These are phyloP conservation scores for Trididemnum clinides DNA, from an alignment of 23 tunicate genomes.

Conservation along the genomic window DNA sequence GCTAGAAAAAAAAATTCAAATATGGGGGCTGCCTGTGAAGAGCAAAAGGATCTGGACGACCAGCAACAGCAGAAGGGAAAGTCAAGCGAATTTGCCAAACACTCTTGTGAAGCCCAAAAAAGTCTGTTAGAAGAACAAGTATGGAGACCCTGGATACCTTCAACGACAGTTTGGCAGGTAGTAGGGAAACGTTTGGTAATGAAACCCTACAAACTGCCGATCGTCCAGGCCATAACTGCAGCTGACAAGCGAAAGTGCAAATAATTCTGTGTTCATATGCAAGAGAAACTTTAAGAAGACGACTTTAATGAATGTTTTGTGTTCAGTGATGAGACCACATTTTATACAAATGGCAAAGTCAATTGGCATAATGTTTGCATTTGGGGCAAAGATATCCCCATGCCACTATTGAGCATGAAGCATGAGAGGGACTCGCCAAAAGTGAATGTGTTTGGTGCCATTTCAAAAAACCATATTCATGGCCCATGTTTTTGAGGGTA, in stretches of 20 bases:
- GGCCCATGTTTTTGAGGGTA: constrained; percentile 16
- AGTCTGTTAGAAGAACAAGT: constrained; percentile 30
- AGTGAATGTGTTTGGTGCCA: constrained; percentile 44
- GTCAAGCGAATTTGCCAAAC: constrained; percentile 21
- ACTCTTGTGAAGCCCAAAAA: constrained; percentile 5
- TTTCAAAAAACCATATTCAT: constrained; percentile 32
- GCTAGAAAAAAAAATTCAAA: neutral
- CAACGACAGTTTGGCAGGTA: constrained; percentile 5
- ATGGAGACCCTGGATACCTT: constrained; percentile 7
- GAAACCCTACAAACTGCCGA: constrained; percentile 23
- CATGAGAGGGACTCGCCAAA: constrained; percentile 26
- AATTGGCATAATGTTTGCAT: constrained; percentile 22
- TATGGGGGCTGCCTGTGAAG: constrained; percentile 17
- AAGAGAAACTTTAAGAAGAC: constrained; percentile 28
- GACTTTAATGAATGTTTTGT: constrained; percentile 9
- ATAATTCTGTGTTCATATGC: constrained; percentile 16
- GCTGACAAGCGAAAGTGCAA: constrained; percentile 20
- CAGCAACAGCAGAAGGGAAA: neutral
- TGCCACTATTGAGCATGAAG: too few relatives aligned
- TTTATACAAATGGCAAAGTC: constrained; percentile 28
- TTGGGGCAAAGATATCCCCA: constrained; percentile 23
- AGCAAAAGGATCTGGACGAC: constrained; percentile 34
- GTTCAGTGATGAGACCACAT: constrained; percentile 39
- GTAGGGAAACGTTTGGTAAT: constrained; percentile 26
- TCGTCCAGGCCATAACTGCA: constrained; percentile 24